A percentile compares a stretch with the other conserved stretches of the same genome.
Evolutionary conservation across 2,888 invertebrate genomes (phyloP).

Genomic region (Drosophila differens): DNA sequence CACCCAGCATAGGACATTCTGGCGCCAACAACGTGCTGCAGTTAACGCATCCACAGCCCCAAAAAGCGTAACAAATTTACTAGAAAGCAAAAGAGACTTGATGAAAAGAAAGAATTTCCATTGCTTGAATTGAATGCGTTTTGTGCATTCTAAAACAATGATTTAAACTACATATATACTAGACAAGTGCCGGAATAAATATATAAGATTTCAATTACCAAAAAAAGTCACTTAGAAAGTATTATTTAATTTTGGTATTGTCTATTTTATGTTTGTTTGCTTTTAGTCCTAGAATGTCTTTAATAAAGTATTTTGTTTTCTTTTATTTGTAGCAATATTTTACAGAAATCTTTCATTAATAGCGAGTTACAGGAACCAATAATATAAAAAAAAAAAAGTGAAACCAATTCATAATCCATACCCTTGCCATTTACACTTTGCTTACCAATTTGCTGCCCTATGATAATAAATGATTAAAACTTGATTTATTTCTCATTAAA

Average conservation of each 20-base stretch:
- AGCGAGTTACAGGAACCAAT: background rate
- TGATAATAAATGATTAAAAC: background rate
- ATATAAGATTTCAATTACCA: background rate
- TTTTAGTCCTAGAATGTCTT: background rate
- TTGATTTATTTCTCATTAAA: background rate
- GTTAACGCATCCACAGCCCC: background rate
- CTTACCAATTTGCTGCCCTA: background rate
- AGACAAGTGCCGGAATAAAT: background rate
- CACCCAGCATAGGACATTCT: slow-evolving; percentile 39
- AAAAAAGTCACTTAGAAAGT: background rate
- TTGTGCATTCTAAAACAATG: background rate
- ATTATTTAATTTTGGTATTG: background rate
- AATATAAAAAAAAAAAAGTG: background rate
- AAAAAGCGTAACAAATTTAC: slow-evolving; percentile 1
- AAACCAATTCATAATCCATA: background rate
- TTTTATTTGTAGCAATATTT: background rate
- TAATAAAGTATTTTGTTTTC: background rate
- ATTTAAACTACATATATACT: background rate
- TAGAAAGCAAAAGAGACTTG: background rate
- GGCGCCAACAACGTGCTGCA: slow-evolving; percentile 35
- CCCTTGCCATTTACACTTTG: background rate
- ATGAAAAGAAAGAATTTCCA: background rate
- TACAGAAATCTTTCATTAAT: background rate
- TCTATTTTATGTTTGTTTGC: background rate
- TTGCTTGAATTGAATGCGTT: background rate